A percentile compares a stretch with the other conserved stretches of the same genome.
Evolutionary conservation across 2,113 vertebrate species (phyloP).

Genomic region (Mesoclemmys tuberculata): DNA sequence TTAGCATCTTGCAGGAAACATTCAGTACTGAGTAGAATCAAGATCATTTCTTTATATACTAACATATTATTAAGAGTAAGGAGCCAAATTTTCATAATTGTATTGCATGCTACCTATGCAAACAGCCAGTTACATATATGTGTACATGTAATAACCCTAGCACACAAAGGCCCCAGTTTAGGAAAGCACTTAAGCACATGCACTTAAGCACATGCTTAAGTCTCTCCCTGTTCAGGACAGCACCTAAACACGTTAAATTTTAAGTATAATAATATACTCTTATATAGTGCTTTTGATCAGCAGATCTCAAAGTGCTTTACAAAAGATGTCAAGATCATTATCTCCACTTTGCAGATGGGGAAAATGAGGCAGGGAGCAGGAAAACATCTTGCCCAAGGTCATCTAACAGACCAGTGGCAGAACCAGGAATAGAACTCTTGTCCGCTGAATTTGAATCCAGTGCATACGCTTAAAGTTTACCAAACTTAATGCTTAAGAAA

Average conservation of each 20-base stretch:
- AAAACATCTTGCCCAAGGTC: background rate
- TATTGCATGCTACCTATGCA: background rate
- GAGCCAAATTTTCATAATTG: background rate
- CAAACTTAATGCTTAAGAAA: background rate
- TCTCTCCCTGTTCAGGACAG: background rate
- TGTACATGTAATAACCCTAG: background rate
- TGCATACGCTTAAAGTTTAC: background rate
- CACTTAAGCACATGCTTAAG: background rate
- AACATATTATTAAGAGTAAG: background rate
- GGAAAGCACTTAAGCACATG: background rate
- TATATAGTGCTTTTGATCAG: background rate
- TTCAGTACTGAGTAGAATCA: background rate
- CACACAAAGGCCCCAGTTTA: background rate
- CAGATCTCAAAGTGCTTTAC: background rate
- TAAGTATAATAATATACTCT: background rate
- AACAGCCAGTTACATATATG: background rate
- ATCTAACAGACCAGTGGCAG: background rate
- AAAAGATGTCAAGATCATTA: background rate
- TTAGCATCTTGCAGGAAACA: background rate
- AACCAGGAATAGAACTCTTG: background rate
- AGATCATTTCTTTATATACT: background rate
- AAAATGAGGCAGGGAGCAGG: background rate
- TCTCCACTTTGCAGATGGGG: background rate
- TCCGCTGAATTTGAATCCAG: background rate
- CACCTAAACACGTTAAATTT: background rate